A percentile compares a stretch with the other conserved stretches of the same genome.
phyloP scores from a whole-genome alignment of 2,888 invertebrate genomes.

The Netelia melanura region DNA sequence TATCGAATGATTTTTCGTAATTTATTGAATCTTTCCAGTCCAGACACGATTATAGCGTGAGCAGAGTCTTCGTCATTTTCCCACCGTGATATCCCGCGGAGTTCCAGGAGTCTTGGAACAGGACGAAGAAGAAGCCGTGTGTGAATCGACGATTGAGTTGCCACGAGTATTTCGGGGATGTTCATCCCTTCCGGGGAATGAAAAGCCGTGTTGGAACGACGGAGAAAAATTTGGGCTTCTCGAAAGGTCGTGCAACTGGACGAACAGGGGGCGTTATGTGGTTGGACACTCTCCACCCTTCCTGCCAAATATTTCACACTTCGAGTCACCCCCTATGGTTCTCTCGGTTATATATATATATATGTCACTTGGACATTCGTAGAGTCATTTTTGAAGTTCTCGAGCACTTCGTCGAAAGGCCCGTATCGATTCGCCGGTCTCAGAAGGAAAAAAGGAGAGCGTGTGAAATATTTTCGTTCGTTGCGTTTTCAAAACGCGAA shows the following conservation, averaged over 20 bases:
- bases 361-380: conserved; percentile 69
- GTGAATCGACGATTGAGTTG: conserved; percentile 73
- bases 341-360: conserved; percentile 56
- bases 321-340: conserved; percentile 57
- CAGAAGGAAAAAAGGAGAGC: background rate
- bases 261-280: conserved; percentile 69
- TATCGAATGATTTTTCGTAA: background rate
- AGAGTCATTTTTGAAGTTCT: conserved; percentile 57
- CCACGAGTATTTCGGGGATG: conserved; percentile 29
- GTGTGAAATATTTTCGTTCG: conserved; percentile 21
- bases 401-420: conserved; percentile 60
- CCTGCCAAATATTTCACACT: conserved; percentile 78
- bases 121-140: conserved; percentile 52
- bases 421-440: conserved; percentile 33
- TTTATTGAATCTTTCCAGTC: background rate
- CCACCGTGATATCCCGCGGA: conserved; percentile 64
- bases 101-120: conserved; percentile 72
- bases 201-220: background rate
- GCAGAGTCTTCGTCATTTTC: conserved; percentile 25
- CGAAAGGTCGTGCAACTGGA: conserved; percentile 38
- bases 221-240: conserved; percentile 7
- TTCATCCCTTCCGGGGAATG: conserved; percentile 31
- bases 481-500: background rate
- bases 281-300: conserved; percentile 74
- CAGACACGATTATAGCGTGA: background rate